These are phyloP conservation scores for Varanus komodoensis DNA, from an alignment of 2,113 vertebrate species.

Conservation along the genomic window DNA sequence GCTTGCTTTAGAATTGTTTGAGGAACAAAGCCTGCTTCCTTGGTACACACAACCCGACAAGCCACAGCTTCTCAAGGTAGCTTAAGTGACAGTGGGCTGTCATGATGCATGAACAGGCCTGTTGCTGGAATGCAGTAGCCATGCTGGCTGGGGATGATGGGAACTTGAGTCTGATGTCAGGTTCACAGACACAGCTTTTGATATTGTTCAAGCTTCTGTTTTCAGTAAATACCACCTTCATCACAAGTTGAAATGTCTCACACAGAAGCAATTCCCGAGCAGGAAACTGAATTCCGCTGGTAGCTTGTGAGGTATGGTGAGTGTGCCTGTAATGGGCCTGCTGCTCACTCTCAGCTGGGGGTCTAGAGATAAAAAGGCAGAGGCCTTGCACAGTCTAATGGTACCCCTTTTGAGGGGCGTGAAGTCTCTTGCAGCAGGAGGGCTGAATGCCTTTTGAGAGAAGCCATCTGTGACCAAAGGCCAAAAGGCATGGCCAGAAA, in stretches of 20 bases:
- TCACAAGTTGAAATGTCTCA: background rate
- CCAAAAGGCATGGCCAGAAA: too few relatives aligned
- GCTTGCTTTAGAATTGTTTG: too few relatives aligned
- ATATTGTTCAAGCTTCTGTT: background rate
- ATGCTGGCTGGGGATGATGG: too few relatives aligned
- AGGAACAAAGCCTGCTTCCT: too few relatives aligned
- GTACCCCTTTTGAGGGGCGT: background rate
- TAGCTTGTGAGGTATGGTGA: background rate
- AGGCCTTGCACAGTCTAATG: background rate
- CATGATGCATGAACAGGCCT: too few relatives aligned
- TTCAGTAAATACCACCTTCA: background rate
- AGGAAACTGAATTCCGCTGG: background rate
- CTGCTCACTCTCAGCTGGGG: background rate
- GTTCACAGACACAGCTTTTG: background rate
- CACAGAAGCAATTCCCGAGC: background rate
- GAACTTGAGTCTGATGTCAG: background rate
- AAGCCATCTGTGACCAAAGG: too few relatives aligned
- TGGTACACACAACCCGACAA: too few relatives aligned
- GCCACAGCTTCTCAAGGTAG: too few relatives aligned
- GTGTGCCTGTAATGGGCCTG: background rate
- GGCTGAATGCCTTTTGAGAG: too few relatives aligned
- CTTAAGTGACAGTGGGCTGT: too few relatives aligned
- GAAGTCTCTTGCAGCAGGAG: too few relatives aligned
- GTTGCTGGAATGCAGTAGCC: too few relatives aligned
- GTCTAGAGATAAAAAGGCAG: background rate